phyloP scores from a whole-genome alignment of 92 coral and sea anemone species.

The Paramuricea clavata region DNA sequence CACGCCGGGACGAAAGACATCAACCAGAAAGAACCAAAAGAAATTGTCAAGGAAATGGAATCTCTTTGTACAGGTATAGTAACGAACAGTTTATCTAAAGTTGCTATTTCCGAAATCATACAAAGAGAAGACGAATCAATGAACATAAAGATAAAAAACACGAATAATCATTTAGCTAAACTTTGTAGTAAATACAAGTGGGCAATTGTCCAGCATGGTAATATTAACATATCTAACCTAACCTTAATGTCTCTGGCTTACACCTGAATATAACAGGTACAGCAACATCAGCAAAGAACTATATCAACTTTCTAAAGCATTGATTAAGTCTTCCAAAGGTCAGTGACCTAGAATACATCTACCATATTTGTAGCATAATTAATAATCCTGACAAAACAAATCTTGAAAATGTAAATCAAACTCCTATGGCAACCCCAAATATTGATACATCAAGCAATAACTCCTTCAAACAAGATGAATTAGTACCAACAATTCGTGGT shows the following conservation, averaged over 20 bases:
- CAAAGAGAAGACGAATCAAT: slow-evolving; percentile 16
- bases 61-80: neutral
- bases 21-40: neutral
- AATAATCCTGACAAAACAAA: too few relatives aligned
- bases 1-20: slow-evolving; percentile 29
- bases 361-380: too few relatives aligned
- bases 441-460: too few relatives aligned
- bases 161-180: neutral
- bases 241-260: slow-evolving; percentile 20
- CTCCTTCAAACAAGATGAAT: too few relatives aligned
- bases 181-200: neutral
- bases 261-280: slow-evolving; percentile 38
- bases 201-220: slow-evolving; percentile 8
- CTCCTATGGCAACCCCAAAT: too few relatives aligned
- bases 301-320: neutral
- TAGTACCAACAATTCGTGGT: too few relatives aligned
- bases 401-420: too few relatives aligned
- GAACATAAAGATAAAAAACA: slow-evolving; percentile 7
- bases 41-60: slow-evolving; percentile 3
- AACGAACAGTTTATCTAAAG: neutral
- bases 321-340: neutral
- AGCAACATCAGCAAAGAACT: slow-evolving; percentile 13
- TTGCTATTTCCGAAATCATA: slow-evolving; percentile 17
- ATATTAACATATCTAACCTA: slow-evolving; percentile 2
- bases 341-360: too few relatives aligned